These are phyloP conservation scores for Pangasius djambal DNA, from an alignment of 2,797 vertebrate genomes.

Conservation along the genomic window DNA sequence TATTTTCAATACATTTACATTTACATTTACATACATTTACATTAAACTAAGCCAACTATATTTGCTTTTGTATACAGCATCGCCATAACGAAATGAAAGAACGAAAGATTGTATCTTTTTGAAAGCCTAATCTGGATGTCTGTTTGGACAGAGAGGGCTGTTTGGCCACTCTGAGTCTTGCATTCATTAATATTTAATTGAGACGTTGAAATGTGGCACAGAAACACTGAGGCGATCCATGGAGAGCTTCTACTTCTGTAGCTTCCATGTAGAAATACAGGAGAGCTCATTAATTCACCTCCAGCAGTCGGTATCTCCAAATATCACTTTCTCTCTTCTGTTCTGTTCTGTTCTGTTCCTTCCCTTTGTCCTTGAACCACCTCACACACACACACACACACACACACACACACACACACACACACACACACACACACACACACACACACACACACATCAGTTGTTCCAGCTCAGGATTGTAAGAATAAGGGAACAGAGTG, in stretches of 20 bases:
- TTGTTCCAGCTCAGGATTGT: background rate
- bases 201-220: conserved; percentile 42
- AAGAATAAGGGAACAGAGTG: background rate
- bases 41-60: background rate
- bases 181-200: conserved; percentile 60
- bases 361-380: conserved; percentile 27
- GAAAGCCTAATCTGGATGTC: conserved; percentile 13
- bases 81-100: background rate
- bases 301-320: conserved; percentile 19
- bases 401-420: background rate
- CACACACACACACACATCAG: background rate
- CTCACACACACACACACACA: background rate
- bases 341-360: background rate
- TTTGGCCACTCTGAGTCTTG: conserved; percentile 34
- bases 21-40: background rate
- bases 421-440: background rate
- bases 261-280: conserved; percentile 46
- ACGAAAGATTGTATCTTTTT: background rate
- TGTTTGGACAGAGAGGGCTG: background rate
- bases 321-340: background rate
- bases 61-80: background rate
- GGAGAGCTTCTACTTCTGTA: conserved; percentile 37
- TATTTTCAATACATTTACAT: background rate
- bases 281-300: conserved; percentile 41
- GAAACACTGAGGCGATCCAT: conserved; percentile 55